These are phyloP conservation scores for Otolemur crassicaudatus DNA, from an alignment of 2,797 vertebrate species.

Conservation along the genomic window DNA sequence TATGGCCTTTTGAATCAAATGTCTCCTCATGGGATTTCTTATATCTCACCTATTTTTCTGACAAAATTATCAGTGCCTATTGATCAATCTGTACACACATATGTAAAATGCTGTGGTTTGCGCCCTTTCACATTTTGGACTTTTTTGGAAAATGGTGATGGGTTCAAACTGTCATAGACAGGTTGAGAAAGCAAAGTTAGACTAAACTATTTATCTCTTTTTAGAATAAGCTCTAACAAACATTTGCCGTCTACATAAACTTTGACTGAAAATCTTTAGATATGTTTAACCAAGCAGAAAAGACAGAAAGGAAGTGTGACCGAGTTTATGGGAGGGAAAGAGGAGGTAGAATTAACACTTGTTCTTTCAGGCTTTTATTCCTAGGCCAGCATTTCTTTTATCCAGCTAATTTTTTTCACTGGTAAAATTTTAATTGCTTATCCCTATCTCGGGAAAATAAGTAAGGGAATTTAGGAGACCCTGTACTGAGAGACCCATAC, in stretches of 20 bases:
- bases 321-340: neutral
- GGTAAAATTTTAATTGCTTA: neutral
- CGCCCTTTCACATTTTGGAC: neutral
- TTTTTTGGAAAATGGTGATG: neutral
- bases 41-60: neutral
- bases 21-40: neutral
- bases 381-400: neutral
- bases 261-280: neutral
- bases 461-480: neutral
- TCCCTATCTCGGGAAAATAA: neutral
- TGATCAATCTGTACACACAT: neutral
- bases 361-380: neutral
- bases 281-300: neutral
- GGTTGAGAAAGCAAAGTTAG: neutral
- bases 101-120: neutral
- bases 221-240: neutral
- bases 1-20: neutral
- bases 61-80: neutral
- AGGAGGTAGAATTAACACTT: neutral
- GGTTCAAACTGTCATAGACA: neutral
- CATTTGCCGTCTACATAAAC: neutral
- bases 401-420: neutral
- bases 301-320: neutral
- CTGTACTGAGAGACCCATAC: neutral
- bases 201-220: neutral